Evolutionary conservation across 2,797 vertebrate species (phyloP).

Genomic region (Rhyacichthys aspro): DNA sequence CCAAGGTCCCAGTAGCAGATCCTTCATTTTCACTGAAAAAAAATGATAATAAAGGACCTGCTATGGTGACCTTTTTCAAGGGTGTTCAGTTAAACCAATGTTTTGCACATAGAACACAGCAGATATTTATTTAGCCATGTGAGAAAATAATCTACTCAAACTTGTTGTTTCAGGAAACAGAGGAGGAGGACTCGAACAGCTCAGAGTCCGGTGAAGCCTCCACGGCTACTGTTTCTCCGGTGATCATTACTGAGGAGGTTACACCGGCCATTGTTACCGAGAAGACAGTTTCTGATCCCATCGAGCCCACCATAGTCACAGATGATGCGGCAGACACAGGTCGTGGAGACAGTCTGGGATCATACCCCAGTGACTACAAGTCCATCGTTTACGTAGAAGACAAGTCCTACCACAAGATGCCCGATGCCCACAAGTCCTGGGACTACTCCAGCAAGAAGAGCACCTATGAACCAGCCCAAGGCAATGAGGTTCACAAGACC

Average conservation of each 20-base stretch:
- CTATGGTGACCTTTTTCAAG: too few relatives aligned
- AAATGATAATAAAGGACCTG: too few relatives aligned
- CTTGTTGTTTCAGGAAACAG: constrained; percentile 48
- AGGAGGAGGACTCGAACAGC: constrained; percentile 68
- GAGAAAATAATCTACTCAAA: too few relatives aligned
- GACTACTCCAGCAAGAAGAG: constrained; percentile 69
- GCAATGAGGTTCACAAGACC: constrained; percentile 79
- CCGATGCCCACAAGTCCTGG: constrained; percentile 76
- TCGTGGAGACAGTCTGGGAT: constrained; percentile 78
- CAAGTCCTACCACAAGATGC: constrained; percentile 73
- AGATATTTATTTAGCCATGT: too few relatives aligned
- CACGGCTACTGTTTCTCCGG: constrained; percentile 40
- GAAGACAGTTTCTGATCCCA: constrained; percentile 50
- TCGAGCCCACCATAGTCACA: constrained; percentile 55
- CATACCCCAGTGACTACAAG: constrained; percentile 77
- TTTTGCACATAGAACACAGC: too few relatives aligned
- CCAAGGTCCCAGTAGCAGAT: too few relatives aligned
- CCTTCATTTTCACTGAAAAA: too few relatives aligned
- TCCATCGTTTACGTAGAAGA: constrained; percentile 69
- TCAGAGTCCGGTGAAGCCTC: constrained; percentile 73
- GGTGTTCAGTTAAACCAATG: too few relatives aligned
- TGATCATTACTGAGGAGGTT: constrained; percentile 44
- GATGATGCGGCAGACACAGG: constrained; percentile 46
- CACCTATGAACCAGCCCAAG: constrained; percentile 50
- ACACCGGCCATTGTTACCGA: constrained; percentile 42